Conservation (phyloP, 2,113 vertebrate genomes). For the Mustelus asterias region DNA sequence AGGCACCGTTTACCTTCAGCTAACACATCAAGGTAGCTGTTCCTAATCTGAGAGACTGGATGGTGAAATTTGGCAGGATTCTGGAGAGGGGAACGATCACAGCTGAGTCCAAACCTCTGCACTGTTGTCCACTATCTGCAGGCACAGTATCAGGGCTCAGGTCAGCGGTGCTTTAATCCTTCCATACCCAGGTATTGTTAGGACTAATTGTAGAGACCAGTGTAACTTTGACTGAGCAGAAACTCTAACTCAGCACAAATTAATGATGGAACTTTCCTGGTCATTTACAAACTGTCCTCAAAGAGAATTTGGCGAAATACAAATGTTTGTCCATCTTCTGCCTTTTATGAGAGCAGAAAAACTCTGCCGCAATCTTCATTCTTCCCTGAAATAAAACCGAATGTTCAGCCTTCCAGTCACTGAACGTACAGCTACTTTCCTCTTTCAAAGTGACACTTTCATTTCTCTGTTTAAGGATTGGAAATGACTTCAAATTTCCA, state of each 20-base stretch:
- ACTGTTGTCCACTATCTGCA: neutral
- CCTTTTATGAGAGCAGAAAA: neutral
- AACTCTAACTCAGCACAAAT: neutral
- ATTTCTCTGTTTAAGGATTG: conserved; percentile 41
- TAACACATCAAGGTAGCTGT: neutral
- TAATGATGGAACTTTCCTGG: neutral
- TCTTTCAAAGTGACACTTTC: neutral
- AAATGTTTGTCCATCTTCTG: neutral
- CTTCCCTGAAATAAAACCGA: neutral
- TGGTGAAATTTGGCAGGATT: neutral
- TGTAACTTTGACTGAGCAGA: neutral
- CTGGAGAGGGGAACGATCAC: neutral
- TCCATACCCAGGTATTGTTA: neutral
- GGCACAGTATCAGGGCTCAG: neutral
- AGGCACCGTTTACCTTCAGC: neutral
- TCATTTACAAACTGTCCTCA: neutral
- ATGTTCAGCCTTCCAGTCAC: neutral
- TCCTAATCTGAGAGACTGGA: neutral
- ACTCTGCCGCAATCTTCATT: neutral
- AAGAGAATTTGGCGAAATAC: neutral
- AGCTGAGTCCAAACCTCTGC: neutral
- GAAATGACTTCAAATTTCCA: conserved; percentile 52
- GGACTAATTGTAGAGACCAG: neutral
- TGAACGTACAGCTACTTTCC: neutral
- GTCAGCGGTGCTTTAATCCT: neutral